Conservation (phyloP, 2,113 vertebrate genomes). For the Periophthalmodon schlosseri region DNA sequence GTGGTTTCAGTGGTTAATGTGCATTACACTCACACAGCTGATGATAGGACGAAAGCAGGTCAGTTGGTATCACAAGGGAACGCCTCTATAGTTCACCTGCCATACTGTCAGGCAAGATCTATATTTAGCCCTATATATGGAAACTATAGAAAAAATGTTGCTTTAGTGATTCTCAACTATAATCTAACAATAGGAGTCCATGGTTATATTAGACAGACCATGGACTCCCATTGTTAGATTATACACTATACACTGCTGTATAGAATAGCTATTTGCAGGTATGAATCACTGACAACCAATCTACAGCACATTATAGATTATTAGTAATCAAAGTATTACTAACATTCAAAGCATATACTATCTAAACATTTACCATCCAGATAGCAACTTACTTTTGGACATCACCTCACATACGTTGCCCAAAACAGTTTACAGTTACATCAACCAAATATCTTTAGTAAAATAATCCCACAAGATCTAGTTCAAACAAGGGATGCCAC, state of each 20-base stretch:
- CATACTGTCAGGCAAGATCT: background rate
- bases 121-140: background rate
- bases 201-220: background rate
- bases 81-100: slow-evolving; percentile 7
- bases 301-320: too few species aligned
- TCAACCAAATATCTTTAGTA: too few species aligned
- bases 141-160: background rate
- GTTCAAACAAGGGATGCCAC: too few species aligned
- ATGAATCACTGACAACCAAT: background rate
- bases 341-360: background rate
- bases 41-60: slow-evolving; percentile 3
- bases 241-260: background rate
- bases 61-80: slow-evolving; percentile 5
- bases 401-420: too few species aligned
- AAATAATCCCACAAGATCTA: too few species aligned
- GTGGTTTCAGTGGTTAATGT: slow-evolving; percentile 2
- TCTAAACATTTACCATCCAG: too few species aligned
- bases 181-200: background rate
- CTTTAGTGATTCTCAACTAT: background rate
- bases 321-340: background rate
- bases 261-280: background rate
- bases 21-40: slow-evolving; percentile 10
- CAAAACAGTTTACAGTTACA: too few species aligned
- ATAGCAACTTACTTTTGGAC: too few species aligned
- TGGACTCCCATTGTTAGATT: background rate